These are phyloP conservation scores for Drosophila saltans DNA, from an alignment of 1,140 invertebrate species.

Conservation along the genomic window DNA sequence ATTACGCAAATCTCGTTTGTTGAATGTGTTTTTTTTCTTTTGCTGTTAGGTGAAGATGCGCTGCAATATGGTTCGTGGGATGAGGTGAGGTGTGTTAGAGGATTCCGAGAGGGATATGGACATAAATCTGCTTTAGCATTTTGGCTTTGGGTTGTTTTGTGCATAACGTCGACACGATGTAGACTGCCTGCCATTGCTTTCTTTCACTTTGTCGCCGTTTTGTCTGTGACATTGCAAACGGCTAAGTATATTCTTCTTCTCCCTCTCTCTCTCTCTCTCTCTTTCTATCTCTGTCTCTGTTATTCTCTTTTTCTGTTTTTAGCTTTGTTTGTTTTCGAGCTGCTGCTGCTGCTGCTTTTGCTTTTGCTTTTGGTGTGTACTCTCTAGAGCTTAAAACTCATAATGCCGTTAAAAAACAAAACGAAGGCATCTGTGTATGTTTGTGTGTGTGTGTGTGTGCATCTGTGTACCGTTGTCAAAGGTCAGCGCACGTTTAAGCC, in stretches of 20 bases:
- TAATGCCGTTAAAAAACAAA: constrained; percentile 77
- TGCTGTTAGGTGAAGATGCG: constrained; percentile 75
- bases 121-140: constrained; percentile 80
- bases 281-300: background rate
- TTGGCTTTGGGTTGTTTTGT: constrained; percentile 60
- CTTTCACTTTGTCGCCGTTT: constrained; percentile 74
- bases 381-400: constrained; percentile 71
- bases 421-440: constrained; percentile 40
- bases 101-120: constrained; percentile 31
- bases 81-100: background rate
- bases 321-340: constrained; percentile 55
- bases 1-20: constrained; percentile 82
- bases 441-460: constrained; percentile 13
- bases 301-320: constrained; percentile 39
- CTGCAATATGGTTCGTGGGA: constrained; percentile 45
- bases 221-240: constrained; percentile 75
- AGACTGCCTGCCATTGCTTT: constrained; percentile 70
- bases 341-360: constrained; percentile 15
- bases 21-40: constrained; percentile 64
- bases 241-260: constrained; percentile 44
- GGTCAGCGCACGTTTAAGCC: constrained; percentile 80
- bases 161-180: constrained; percentile 77
- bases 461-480: constrained; percentile 62
- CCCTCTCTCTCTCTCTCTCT: constrained; percentile 18
- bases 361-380: constrained; percentile 45